A percentile compares a stretch with the other conserved stretches of the same genome.
Conservation (phyloP, 2,888 invertebrate species). For the Lepidochitona cinerea region DNA sequence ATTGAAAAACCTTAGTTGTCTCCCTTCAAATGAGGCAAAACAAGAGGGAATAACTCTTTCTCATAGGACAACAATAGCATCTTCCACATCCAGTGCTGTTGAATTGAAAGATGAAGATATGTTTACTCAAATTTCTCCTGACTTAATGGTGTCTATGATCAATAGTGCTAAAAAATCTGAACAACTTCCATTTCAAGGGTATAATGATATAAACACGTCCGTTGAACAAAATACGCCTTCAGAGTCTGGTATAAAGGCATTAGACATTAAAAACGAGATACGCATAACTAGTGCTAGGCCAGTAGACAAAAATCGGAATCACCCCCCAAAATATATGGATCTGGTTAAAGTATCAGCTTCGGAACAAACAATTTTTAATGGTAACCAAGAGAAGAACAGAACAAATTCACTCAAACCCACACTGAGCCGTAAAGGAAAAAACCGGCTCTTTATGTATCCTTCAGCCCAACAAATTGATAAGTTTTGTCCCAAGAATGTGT, state of each 20-base stretch:
- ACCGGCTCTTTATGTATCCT: constrained; percentile 45
- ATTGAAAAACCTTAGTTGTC: background rate
- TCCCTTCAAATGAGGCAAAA: background rate
- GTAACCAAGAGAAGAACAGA: background rate
- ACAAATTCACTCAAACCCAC: background rate
- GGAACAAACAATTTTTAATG: background rate
- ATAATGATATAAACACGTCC: background rate
- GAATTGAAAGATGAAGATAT: constrained; percentile 17
- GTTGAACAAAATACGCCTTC: background rate
- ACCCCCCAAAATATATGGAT: background rate
- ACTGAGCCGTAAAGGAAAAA: constrained; percentile 7
- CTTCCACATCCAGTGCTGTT: background rate
- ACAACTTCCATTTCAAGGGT: background rate
- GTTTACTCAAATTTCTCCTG: constrained; percentile 48
- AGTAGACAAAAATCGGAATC: background rate
- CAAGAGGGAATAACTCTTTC: background rate
- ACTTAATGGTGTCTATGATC: constrained; percentile 26
- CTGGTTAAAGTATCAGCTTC: background rate
- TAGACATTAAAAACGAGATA: background rate
- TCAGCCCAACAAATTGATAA: constrained; percentile 35
- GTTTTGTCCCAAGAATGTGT: constrained; percentile 37
- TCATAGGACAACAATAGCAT: background rate
- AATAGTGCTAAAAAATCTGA: background rate
- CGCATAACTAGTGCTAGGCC: background rate
- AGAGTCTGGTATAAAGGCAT: background rate